These are phyloP conservation scores for Spinus olivaceus DNA, from an alignment of 2,797 vertebrate species.

Conservation along the genomic window DNA sequence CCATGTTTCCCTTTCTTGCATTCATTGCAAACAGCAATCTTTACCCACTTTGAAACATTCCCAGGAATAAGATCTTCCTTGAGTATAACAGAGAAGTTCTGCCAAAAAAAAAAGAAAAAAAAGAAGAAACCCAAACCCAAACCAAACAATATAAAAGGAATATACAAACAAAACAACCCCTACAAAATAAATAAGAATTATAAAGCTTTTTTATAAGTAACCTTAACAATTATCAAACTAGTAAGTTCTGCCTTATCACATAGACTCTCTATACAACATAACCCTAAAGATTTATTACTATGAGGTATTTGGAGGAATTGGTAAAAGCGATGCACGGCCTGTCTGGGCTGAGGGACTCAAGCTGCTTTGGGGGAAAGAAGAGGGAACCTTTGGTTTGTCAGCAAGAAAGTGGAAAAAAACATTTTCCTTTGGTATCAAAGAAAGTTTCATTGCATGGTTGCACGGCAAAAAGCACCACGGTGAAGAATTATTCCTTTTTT, in stretches of 20 bases:
- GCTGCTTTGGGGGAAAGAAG: slow-evolving; percentile 57
- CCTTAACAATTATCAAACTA: slow-evolving; percentile 91
- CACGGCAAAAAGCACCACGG: slow-evolving; percentile 96
- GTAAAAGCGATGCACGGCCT: slow-evolving; percentile 93
- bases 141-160: slow-evolving; percentile 45
- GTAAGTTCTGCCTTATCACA: slow-evolving; percentile 93
- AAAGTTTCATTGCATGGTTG: slow-evolving; percentile 98
- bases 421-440: slow-evolving; percentile 93
- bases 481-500: slow-evolving; percentile 90
- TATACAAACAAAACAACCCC: slow-evolving; percentile 71
- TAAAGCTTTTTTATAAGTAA: slow-evolving; percentile 89
- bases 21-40: slow-evolving; percentile 75
- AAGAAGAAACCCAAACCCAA: slow-evolving; percentile 32
- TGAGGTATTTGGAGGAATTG: slow-evolving; percentile 99
- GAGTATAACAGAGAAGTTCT: slow-evolving; percentile 84
- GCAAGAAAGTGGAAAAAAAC: slow-evolving; percentile 85
- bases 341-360: slow-evolving; percentile 73
- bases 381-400: slow-evolving; percentile 94
- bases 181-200: slow-evolving; percentile 93
- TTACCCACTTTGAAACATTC: slow-evolving; percentile 75
- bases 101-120: slow-evolving; percentile 37
- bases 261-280: slow-evolving; percentile 95
- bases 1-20: slow-evolving; percentile 80
- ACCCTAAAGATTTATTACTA: slow-evolving; percentile 96
- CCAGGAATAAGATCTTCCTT: slow-evolving; percentile 84